phyloP scores from a whole-genome alignment of 2,888 invertebrate genomes.

The Nemoura dubitans region DNA sequence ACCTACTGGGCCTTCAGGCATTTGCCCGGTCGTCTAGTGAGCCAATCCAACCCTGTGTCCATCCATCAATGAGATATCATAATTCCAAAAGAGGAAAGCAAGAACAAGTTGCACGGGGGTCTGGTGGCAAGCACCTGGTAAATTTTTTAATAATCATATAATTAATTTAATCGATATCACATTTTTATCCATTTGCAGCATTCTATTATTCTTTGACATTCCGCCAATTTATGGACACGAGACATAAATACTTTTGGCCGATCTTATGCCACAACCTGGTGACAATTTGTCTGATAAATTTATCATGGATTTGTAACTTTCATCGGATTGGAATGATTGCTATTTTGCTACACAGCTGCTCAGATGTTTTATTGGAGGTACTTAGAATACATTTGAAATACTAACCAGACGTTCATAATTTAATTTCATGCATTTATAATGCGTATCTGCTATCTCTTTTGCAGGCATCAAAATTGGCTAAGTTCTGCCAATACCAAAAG shows the following conservation, averaged over 20 bases:
- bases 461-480: constrained; percentile 92
- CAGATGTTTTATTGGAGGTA: constrained; percentile 90
- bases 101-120: no score
- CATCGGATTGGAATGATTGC: constrained; percentile 92
- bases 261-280: constrained; percentile 98
- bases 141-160: neutral
- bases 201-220: constrained; percentile 96
- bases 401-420: no score
- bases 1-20: no score
- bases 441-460: constrained; percentile 57
- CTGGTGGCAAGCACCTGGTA: no score
- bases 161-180: neutral
- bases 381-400: constrained; percentile 51
- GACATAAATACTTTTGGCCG: constrained; percentile 95
- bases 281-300: constrained; percentile 86
- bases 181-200: constrained; percentile 58
- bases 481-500: constrained; percentile 90
- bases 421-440: no score
- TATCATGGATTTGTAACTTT: constrained; percentile 96
- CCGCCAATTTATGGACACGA: constrained; percentile 93
- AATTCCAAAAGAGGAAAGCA: no score
- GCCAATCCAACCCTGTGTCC: no score
- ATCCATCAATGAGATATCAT: no score
- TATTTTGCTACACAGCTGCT: constrained; percentile 85
- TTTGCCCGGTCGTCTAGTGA: no score